Conservation (phyloP, 2,888 invertebrate genomes). For the Rapana venosa region DNA sequence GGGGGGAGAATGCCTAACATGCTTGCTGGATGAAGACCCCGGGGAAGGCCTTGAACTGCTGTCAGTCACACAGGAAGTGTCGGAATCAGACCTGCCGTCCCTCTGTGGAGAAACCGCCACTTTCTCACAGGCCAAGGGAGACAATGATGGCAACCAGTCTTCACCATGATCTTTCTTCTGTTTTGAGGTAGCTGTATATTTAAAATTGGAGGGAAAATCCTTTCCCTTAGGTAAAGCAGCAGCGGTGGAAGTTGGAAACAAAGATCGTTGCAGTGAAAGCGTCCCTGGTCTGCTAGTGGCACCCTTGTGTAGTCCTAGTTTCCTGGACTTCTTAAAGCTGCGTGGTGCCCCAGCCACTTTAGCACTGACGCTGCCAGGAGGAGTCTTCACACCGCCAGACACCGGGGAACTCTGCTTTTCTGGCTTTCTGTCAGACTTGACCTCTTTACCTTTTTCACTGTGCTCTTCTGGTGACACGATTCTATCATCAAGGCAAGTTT, state of each 20-base stretch:
- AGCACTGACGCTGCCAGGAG: too few relatives aligned
- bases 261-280: neutral
- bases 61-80: neutral
- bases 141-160: neutral
- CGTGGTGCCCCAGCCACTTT: too few relatives aligned
- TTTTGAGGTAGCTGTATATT: neutral
- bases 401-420: too few relatives aligned
- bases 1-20: too few relatives aligned
- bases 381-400: too few relatives aligned
- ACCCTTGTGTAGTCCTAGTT: neutral
- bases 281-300: neutral
- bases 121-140: neutral
- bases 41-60: neutral
- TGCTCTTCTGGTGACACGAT: too few relatives aligned
- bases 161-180: neutral
- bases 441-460: too few relatives aligned
- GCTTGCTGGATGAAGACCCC: neutral
- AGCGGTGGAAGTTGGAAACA: neutral
- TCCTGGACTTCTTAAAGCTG: neutral
- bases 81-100: neutral
- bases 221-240: neutral
- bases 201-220: neutral
- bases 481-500: too few relatives aligned
- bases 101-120: neutral
- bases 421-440: too few relatives aligned